Evolutionary conservation across 2,797 vertebrate genomes (phyloP).

Genomic region (Lagocephalus sceleratus): DNA sequence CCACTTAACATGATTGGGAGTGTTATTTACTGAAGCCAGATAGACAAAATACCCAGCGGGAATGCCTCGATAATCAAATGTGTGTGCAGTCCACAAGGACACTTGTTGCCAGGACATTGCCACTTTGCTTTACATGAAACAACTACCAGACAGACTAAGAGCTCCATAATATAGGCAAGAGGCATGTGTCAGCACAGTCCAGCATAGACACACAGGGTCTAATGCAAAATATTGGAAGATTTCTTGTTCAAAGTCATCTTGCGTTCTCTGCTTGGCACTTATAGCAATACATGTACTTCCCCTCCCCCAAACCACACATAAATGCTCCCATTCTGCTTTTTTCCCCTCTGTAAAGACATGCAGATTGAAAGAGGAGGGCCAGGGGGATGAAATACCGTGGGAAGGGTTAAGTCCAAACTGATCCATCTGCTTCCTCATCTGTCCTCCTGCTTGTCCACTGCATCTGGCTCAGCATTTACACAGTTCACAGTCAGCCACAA

Average conservation of each 20-base stretch:
- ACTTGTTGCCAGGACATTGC: too few species aligned
- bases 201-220: constrained; percentile 17
- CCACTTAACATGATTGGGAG: too few species aligned
- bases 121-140: too few species aligned
- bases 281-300: constrained; percentile 5
- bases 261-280: constrained; percentile 16
- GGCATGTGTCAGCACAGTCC: constrained; percentile 35
- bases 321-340: constrained; percentile 1
- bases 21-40: too few species aligned
- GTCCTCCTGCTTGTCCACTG: constrained; percentile 67
- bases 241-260: constrained; percentile 14
- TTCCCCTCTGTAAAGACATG: constrained; percentile 33
- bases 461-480: constrained; percentile 50
- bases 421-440: constrained; percentile 77
- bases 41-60: too few species aligned
- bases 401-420: constrained; percentile 77
- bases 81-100: too few species aligned
- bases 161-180: constrained; percentile 34
- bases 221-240: constrained; percentile 19
- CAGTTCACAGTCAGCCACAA: constrained; percentile 46
- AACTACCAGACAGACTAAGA: constrained; percentile 5
- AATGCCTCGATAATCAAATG: too few species aligned
- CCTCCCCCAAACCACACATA: constrained; percentile 14
- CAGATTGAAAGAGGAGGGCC: constrained; percentile 47
- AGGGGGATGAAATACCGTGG: constrained; percentile 64